Conservation (phyloP, 53 echinoderm and acorn worm genomes). For the Arbacia lixula region DNA sequence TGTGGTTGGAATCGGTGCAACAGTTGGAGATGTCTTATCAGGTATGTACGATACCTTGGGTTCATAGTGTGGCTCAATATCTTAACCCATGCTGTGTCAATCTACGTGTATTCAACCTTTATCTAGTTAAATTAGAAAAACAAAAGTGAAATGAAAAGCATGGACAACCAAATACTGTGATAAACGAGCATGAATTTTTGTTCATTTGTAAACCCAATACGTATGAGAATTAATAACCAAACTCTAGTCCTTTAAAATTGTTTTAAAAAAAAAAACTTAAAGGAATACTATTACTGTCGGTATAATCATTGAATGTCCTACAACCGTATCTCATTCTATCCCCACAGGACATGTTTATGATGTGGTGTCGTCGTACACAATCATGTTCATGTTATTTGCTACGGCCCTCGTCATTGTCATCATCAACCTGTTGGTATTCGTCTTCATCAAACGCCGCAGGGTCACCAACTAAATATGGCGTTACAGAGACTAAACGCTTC, state of each 20-base stretch:
- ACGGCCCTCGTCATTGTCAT: not conserved
- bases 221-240: too few species aligned
- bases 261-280: too few species aligned
- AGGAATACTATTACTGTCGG: not conserved
- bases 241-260: too few species aligned
- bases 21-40: constrained; percentile 22
- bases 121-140: too few species aligned
- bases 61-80: not conserved
- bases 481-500: too few species aligned
- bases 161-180: too few species aligned
- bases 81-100: too few species aligned
- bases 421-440: not conserved
- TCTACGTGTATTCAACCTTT: too few species aligned
- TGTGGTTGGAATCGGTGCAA: constrained; percentile 17
- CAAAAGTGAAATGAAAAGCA: too few species aligned
- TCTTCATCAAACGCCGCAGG: not conserved
- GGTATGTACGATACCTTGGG: not conserved
- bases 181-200: too few species aligned
- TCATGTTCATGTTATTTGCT: not conserved
- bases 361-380: not conserved
- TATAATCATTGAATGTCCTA: not conserved
- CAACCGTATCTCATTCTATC: not conserved
- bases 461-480: not conserved
- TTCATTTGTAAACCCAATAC: too few species aligned
- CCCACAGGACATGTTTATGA: constrained; percentile 10